These are phyloP conservation scores for Hystrix cristata DNA, from an alignment of 2,113 vertebrate species.

Conservation along the genomic window DNA sequence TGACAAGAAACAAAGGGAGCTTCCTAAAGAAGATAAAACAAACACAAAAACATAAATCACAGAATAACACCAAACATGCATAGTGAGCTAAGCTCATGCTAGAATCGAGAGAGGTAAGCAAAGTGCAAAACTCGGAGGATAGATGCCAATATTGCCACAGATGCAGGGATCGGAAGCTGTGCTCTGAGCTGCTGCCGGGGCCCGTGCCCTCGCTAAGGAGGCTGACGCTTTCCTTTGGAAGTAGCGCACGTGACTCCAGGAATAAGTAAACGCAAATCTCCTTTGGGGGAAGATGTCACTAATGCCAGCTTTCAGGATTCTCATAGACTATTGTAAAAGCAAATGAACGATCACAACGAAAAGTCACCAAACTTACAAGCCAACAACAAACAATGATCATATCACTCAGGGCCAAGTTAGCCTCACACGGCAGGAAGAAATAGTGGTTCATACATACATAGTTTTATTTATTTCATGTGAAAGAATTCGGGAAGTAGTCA, in stretches of 20 bases:
- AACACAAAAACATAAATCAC: too few relatives aligned
- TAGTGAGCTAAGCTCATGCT: not conserved
- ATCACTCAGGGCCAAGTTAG: not conserved
- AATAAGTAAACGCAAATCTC: not conserved
- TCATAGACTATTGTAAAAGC: not conserved
- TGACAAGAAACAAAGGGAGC: not conserved
- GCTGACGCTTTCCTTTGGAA: not conserved
- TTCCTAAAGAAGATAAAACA: not conserved
- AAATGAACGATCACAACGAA: not conserved
- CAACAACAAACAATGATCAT: not conserved
- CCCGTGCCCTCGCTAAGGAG: not conserved
- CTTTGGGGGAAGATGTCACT: not conserved
- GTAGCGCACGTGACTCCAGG: not conserved
- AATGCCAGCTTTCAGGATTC: constrained; percentile 12
- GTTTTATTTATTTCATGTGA: not conserved
- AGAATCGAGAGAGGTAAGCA: not conserved
- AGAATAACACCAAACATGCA: not conserved
- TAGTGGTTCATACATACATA: not conserved
- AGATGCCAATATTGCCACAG: not conserved
- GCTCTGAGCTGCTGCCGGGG: not conserved
- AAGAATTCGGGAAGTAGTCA: not conserved
- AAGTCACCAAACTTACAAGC: not conserved
- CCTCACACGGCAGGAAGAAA: not conserved
- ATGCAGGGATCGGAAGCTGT: not conserved
- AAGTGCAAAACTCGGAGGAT: not conserved